Conservation (phyloP, 2,888 invertebrate genomes). For the Crematogaster levior region DNA sequence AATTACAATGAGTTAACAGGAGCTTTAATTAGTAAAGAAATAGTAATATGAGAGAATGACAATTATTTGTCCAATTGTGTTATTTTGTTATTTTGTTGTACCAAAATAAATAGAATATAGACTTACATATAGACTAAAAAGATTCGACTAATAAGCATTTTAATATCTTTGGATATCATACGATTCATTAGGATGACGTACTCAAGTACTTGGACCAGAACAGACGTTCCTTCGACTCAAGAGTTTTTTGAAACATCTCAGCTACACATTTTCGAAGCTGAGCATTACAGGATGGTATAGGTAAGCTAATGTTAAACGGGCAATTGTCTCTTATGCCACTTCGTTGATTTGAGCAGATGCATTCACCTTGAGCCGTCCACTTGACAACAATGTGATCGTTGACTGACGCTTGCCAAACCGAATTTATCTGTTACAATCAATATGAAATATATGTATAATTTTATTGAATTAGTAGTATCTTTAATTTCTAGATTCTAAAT, state of each 20-base stretch:
- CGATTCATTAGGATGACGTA: conserved; percentile 49
- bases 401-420: conserved; percentile 63
- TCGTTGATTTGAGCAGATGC: conserved; percentile 65
- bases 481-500: neutral
- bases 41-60: neutral
- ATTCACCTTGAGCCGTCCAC: conserved; percentile 59
- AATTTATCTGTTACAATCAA: conserved; percentile 66
- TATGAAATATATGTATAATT: neutral
- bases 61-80: neutral
- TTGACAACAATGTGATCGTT: conserved; percentile 67
- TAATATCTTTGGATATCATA: neutral
- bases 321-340: conserved; percentile 59
- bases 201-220: conserved; percentile 81
- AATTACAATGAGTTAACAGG: too few relatives aligned
- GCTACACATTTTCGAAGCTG: conserved; percentile 77
- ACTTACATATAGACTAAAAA: neutral
- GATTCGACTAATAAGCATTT: neutral
- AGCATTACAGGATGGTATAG: conserved; percentile 72
- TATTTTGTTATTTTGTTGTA: too few relatives aligned
- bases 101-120: neutral
- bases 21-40: neutral
- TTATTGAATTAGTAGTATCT: neutral
- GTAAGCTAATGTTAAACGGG: conserved; percentile 67
- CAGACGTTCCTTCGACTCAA: conserved; percentile 72
- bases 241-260: conserved; percentile 78